phyloP scores from a whole-genome alignment of 2,797 vertebrate species.

The Poeciliopsis infans region DNA sequence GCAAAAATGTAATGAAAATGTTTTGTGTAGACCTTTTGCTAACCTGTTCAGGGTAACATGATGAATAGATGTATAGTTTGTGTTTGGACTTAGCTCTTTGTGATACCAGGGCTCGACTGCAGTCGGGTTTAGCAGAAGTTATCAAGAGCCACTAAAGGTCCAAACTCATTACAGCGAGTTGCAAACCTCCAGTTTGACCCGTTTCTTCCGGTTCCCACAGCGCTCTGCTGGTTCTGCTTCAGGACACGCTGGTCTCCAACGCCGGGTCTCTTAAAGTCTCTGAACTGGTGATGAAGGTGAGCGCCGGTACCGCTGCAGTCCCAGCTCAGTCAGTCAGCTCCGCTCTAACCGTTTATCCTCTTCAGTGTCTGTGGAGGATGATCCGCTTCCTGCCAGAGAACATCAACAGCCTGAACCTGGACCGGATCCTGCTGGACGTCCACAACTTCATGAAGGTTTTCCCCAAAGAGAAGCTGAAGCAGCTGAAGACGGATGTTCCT shows the following conservation, averaged over 20 bases:
- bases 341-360: slow-evolving; percentile 8
- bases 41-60: too few relatives aligned
- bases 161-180: not conserved
- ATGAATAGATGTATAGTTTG: too few relatives aligned
- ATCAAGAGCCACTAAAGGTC: not conserved
- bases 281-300: slow-evolving; percentile 97
- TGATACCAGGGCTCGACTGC: too few relatives aligned
- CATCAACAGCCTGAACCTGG: slow-evolving; percentile 94
- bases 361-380: slow-evolving; percentile 97
- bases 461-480: slow-evolving; percentile 96
- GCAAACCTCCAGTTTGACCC: not conserved
- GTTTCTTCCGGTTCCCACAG: slow-evolving; percentile 73
- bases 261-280: slow-evolving; percentile 92
- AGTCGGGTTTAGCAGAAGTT: too few relatives aligned
- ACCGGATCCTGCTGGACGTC: slow-evolving; percentile 93
- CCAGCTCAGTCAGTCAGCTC: too few relatives aligned
- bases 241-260: slow-evolving; percentile 92
- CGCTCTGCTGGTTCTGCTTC: slow-evolving; percentile 93
- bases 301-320: not conserved
- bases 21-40: too few relatives aligned
- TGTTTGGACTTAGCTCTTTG: too few relatives aligned
- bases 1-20: too few relatives aligned
- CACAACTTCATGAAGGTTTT: slow-evolving; percentile 99
- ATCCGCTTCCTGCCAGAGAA: slow-evolving; percentile 93
- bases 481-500: slow-evolving; percentile 94